Evolutionary conservation across 2,797 vertebrate genomes (phyloP).

Genomic region (Pseudomugil tenellus): DNA sequence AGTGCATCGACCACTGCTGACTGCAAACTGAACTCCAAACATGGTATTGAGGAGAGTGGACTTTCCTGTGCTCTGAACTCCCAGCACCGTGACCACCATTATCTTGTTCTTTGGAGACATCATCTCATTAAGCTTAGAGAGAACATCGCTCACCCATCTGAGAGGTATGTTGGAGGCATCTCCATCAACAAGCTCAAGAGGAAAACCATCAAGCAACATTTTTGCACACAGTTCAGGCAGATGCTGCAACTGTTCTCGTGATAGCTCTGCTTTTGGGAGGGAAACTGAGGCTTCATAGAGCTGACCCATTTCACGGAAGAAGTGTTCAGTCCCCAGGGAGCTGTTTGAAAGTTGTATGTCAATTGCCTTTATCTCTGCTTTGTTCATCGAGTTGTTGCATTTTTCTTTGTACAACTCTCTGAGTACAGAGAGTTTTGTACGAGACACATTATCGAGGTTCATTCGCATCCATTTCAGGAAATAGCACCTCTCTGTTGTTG

Average conservation of each 20-base stretch:
- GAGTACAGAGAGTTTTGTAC: constrained; percentile 58
- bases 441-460: constrained; percentile 14
- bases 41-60: constrained; percentile 82
- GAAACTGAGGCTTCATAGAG: constrained; percentile 82
- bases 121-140: constrained; percentile 75
- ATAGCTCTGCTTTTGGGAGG: constrained; percentile 37
- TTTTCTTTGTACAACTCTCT: constrained; percentile 70
- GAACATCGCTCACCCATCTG: constrained; percentile 80
- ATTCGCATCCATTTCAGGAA: no score
- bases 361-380: constrained; percentile 60
- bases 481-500: constrained; percentile 67
- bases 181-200: constrained; percentile 86
- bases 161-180: constrained; percentile 84
- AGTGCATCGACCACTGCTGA: constrained; percentile 81
- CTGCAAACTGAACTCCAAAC: constrained; percentile 86
- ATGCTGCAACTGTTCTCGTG: constrained; percentile 17
- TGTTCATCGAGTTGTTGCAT: constrained; percentile 53
- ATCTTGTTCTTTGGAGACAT: constrained; percentile 71
- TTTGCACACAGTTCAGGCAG: constrained; percentile 80
- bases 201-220: constrained; percentile 81
- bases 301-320: constrained; percentile 86
- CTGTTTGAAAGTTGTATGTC: constrained; percentile 74
- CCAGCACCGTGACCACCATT: constrained; percentile 80
- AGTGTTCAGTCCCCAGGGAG: constrained; percentile 84
- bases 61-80: constrained; percentile 81